Evolutionary conservation across 2,113 vertebrate species (phyloP), one percentile per base, ranked within the genome.

Genomic region (Rhea americana): DNA sequence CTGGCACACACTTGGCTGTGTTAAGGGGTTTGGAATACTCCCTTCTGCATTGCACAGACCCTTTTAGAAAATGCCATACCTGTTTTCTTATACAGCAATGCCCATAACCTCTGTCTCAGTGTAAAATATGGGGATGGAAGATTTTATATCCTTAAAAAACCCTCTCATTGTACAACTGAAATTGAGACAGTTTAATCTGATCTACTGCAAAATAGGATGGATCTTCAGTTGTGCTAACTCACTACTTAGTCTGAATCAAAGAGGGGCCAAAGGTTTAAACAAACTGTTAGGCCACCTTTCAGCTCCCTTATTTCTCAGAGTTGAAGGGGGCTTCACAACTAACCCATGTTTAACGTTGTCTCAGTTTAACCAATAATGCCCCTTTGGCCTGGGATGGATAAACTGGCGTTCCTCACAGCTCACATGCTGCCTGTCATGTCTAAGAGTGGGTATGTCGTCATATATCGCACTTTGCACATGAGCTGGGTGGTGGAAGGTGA

Each of bases 51-150:
- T 93, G 88, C 77, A 41, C 48, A 53, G 50, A 25, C 39, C 61
- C 70, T 75, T 50, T 90, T 79, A 90, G 70, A 78, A 93, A 96
- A 90, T 86, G 48, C 80, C 66, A 19, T 72, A 68, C 53, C 66
- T 89, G 72, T 93, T 93, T 93, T 82, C 82, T 89, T 80, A 82
- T 78, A 53, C 68, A 91, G 83, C 74, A 70, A 58, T 55, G 74
- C 74, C 85, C 77, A 87, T 83, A 90, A 93, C 77, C 94, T 93
- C 81, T 93, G 77, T 95, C 59, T 90, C 62, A 24, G 53, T 39
- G 67, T 83, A 92, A 61, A 93, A 79, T 55, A 82, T 15, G 39
- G 74, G 50, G 25, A 89, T 63, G 79, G 63, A 6, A 0, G 0
- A 70, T 86, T 95, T 93, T 78, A 85, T 82, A 30, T 67, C 26